Evolutionary conservation across 2,113 vertebrate genomes (phyloP).

Genomic region (Neolamprologus fasciatus): DNA sequence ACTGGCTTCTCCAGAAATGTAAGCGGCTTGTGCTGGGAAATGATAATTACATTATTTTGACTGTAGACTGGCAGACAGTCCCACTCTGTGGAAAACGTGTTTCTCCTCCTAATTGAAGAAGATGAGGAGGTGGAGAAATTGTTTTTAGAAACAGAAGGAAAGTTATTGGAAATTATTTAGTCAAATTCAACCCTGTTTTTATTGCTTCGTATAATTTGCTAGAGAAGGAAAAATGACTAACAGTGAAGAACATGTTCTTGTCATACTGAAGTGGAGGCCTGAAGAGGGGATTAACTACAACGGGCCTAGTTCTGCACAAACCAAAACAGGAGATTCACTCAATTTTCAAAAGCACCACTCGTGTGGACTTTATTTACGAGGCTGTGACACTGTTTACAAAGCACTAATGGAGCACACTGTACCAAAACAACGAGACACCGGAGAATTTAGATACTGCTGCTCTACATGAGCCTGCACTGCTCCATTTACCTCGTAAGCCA

Average conservation of each 20-base stretch:
- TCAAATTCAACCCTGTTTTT: background rate
- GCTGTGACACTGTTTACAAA: background rate
- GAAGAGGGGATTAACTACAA: background rate
- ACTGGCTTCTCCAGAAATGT: background rate
- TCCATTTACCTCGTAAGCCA: conserved; percentile 6
- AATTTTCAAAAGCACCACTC: background rate
- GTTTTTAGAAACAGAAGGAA: background rate
- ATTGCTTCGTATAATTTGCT: background rate
- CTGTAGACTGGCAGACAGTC: background rate
- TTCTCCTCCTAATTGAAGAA: conserved; percentile 8
- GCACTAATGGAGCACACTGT: conserved; percentile 4
- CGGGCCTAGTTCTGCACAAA: background rate
- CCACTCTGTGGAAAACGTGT: background rate
- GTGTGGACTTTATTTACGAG: background rate
- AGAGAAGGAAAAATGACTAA: background rate
- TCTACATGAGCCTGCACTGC: background rate
- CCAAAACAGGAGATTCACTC: background rate
- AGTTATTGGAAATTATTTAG: background rate
- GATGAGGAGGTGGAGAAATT: background rate
- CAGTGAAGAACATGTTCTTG: background rate
- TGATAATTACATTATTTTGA: background rate
- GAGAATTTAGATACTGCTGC: background rate
- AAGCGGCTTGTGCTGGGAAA: background rate
- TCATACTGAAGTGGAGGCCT: background rate
- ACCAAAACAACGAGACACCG: background rate